These are phyloP conservation scores for Pluvialis apricaria DNA, from an alignment of 2,113 vertebrate genomes.

Conservation along the genomic window DNA sequence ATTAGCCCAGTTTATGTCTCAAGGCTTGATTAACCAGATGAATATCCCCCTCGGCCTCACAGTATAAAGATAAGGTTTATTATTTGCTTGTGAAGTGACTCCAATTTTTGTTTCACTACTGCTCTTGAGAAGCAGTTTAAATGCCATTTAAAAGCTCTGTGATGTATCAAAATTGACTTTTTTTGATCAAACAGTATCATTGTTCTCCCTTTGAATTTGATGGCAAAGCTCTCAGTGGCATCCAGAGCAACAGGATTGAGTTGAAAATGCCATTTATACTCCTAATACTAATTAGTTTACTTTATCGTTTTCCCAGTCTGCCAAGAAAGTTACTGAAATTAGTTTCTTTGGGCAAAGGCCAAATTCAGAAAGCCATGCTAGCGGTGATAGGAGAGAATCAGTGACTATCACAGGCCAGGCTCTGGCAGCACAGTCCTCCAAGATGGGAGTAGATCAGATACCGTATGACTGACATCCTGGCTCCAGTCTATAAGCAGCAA, in stretches of 20 bases:
- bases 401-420: background rate
- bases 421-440: background rate
- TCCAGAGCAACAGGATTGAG: background rate
- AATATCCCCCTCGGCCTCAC: background rate
- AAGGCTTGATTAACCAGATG: background rate
- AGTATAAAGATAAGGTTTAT: background rate
- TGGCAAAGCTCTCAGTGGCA: background rate
- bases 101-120: background rate
- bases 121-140: background rate
- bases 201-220: background rate
- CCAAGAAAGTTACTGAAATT: background rate
- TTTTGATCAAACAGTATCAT: background rate
- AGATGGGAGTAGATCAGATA: background rate
- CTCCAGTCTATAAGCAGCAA: background rate
- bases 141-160: background rate
- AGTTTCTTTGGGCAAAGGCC: background rate
- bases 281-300: background rate
- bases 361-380: background rate
- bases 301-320: background rate
- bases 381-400: background rate
- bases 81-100: background rate
- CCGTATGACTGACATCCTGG: background rate
- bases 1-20: background rate
- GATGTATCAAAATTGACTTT: background rate
- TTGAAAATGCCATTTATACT: background rate